Conservation (phyloP, 2,113 vertebrate species). For the Oxygymnocypris stewartii region DNA sequence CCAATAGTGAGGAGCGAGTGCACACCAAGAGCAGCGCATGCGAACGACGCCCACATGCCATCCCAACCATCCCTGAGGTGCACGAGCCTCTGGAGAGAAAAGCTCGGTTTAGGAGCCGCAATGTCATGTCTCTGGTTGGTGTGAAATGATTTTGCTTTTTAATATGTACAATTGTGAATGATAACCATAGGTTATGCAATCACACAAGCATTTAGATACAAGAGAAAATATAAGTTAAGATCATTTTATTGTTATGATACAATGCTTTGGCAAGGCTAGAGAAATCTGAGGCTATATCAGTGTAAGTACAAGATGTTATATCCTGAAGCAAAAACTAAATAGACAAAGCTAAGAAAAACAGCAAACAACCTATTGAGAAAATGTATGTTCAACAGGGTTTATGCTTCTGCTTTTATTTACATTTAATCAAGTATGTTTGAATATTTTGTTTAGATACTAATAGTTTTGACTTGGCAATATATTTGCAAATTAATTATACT, state of each 20-base stretch:
- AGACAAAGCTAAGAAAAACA: background rate
- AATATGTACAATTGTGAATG: background rate
- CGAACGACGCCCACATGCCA: conserved; percentile 63
- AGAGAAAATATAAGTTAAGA: background rate
- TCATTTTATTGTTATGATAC: background rate
- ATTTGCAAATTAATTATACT: background rate
- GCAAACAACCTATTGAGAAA: background rate
- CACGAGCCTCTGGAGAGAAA: conserved; percentile 73
- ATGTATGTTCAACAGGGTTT: background rate
- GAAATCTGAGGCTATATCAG: background rate
- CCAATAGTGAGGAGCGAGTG: conserved; percentile 66
- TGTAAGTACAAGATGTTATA: background rate
- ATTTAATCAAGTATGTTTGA: background rate
- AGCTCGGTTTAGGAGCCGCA: conserved; percentile 77
- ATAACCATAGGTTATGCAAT: background rate
- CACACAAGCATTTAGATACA: background rate
- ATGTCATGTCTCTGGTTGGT: conserved; percentile 81
- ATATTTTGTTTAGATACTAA: background rate
- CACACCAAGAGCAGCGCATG: conserved; percentile 49
- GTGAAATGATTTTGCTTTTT: background rate
- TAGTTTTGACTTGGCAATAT: background rate
- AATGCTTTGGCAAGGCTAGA: background rate
- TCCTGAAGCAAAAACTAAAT: background rate
- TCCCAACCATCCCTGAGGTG: conserved; percentile 75
- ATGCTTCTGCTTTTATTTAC: background rate